Conservation (phyloP, 2,888 invertebrate species). For the Drosophila cyrtoloma region DNA sequence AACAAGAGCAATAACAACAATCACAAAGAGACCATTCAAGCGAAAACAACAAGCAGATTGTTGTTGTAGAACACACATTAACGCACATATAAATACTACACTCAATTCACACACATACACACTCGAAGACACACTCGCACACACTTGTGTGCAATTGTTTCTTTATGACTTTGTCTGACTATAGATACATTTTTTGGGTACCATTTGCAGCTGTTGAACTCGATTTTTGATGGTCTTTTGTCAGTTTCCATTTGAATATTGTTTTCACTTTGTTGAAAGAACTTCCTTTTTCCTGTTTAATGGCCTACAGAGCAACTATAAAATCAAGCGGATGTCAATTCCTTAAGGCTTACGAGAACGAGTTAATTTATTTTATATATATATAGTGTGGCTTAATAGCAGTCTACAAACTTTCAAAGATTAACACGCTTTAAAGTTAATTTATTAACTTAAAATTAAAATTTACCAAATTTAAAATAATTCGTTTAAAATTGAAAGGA, state of each 20-base stretch:
- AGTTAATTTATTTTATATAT: background rate
- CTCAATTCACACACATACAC: constrained; percentile 26
- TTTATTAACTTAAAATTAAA: background rate
- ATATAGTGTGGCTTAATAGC: background rate
- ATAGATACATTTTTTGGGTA: background rate
- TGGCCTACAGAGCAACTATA: constrained; percentile 1
- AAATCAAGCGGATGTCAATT: background rate
- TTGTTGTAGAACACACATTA: constrained; percentile 54
- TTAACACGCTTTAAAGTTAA: background rate
- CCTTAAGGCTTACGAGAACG: background rate
- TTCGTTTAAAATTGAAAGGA: too few species aligned
- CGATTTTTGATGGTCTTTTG: constrained; percentile 23
- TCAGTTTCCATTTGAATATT: constrained; percentile 18
- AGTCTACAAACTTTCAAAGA: background rate
- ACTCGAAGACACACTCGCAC: constrained; percentile 2
- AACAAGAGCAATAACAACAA: constrained; percentile 46
- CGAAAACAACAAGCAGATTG: constrained; percentile 59
- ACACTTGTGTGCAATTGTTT: constrained; percentile 47
- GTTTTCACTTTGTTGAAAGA: constrained; percentile 14
- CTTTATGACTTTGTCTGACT: constrained; percentile 41
- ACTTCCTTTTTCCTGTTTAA: constrained; percentile 24
- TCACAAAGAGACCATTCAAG: constrained; percentile 51
- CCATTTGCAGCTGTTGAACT: constrained; percentile 57
- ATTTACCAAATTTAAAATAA: background rate
- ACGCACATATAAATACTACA: constrained; percentile 60